Base-by-base conservation (phyloP, 2,888 invertebrate genomes). In the Hemicrepidius hirtus region DNA sequence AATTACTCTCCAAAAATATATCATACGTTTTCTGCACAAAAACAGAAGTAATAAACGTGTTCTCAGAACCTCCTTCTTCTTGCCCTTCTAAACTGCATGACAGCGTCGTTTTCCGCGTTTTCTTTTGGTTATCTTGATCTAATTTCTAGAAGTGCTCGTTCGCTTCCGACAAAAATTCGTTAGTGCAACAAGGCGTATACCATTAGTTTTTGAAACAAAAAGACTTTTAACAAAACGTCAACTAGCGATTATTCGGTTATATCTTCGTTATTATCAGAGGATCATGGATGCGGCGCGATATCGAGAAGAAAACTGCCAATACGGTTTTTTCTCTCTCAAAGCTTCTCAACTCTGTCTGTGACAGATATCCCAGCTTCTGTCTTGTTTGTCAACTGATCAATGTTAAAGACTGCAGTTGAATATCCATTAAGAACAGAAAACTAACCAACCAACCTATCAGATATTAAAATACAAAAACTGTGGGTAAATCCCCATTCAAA, bases 121-220 rank as follows among this genome's bases (percentile, higher is more conserved):
- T 62, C 44, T 62, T 62, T 21, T 46, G 46, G 46, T 62, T 62
- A 62, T 64, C 49, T 64, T 32, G 64, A 64, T 49, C 46, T 50
- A 53, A 65, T 65, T 65, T 65, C 64, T 65, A n/a, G 37, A 50
- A 40, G 49, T 53, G 49, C 50, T 65, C 37, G 37, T 49, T 50
- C 28, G 50, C 64, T 65, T 65, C 50, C 21, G 20, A 65, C 50
- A 65, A 65, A 65, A 65, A 53, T 49, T 65, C 64, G 49, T 65
- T 53, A 53, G 64, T 65, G 28, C 50, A 65, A 65, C 64, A 50
- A 50, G 35, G 32, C 64, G 64, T 65, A 53, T 62, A 62, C 44
- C 46, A 62, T 62, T 62, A 65, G 64, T 53, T 65, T 49, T 65
- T 53, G 53, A 21, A 50, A 40, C 21, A 53, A 49, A 65, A 40